A percentile compares a stretch with the other conserved stretches of the same genome.
These are phyloP conservation scores for Capreolus pygargus DNA, from an alignment of 2,113 vertebrate genomes.

Conservation along the genomic window DNA sequence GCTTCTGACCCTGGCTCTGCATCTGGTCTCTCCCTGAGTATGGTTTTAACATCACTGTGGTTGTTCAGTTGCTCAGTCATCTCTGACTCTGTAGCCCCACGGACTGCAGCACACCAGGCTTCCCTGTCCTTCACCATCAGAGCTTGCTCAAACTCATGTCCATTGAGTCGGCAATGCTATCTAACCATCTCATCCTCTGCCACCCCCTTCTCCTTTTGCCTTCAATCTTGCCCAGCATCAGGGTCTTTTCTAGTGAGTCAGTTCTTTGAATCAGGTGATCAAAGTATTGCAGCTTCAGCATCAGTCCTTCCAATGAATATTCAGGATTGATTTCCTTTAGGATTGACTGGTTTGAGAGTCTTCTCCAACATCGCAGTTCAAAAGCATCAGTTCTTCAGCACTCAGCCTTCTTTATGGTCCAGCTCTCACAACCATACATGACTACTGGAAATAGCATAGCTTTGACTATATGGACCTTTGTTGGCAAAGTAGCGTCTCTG, in stretches of 20 bases:
- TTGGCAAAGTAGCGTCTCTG: background rate
- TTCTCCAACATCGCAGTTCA: background rate
- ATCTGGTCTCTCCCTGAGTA: rapidly evolving
- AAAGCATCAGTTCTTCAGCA: background rate
- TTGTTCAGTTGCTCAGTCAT: background rate
- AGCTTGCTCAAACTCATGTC: background rate
- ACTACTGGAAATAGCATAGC: background rate
- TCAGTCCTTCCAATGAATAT: background rate
- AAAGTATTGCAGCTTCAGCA: background rate
- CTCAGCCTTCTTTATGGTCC: background rate
- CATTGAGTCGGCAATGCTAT: background rate
- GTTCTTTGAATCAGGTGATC: background rate
- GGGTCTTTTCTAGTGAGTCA: background rate
- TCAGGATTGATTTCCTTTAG: background rate
- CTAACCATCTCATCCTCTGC: background rate
- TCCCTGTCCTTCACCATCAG: background rate
- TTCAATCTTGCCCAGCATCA: background rate
- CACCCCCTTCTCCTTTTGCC: background rate
- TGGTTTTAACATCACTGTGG: rapidly evolving
- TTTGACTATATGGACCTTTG: background rate
- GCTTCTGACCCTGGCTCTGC: rapidly evolving
- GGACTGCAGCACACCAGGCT: background rate
- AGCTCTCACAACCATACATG: background rate
- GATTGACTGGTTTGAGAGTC: background rate
- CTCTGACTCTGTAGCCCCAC: rapidly evolving